These are phyloP conservation scores for Coelogynopora nodosa DNA, from an alignment of 2,888 invertebrate species.

Conservation along the genomic window DNA sequence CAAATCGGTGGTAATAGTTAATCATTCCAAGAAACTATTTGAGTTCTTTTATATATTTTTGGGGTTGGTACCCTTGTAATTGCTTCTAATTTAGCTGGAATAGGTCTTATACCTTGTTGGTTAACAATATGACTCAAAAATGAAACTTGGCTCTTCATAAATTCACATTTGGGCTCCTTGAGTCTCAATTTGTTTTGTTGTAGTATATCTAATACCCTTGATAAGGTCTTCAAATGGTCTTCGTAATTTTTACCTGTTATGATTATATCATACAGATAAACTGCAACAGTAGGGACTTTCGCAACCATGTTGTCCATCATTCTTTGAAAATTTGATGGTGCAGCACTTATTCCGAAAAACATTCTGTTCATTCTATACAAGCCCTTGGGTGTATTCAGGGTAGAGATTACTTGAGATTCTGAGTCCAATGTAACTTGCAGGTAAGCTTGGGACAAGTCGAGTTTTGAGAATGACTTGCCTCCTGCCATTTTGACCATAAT, in stretches of 20 bases:
- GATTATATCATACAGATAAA: constrained; percentile 39
- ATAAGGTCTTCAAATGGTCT: constrained; percentile 35
- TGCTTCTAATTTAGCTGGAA: constrained; percentile 30
- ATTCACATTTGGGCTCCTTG: constrained; percentile 13
- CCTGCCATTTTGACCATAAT: constrained; percentile 26
- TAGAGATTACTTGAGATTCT: constrained; percentile 23
- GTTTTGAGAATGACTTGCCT: neutral
- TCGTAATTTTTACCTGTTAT: constrained; percentile 34
- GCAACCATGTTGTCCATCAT: constrained; percentile 22
- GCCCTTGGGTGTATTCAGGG: constrained; percentile 27
- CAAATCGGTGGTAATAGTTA: constrained; percentile 36
- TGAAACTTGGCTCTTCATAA: constrained; percentile 15
- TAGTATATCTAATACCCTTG: neutral
- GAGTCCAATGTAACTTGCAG: constrained; percentile 9
- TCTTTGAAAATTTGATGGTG: neutral
- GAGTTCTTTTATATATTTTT: constrained; percentile 34
- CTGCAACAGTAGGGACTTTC: constrained; percentile 26
- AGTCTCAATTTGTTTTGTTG: neutral
- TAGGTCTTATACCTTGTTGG: constrained; percentile 25
- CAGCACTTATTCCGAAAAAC: neutral
- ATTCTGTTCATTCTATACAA: constrained; percentile 23
- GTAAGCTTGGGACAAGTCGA: constrained; percentile 30
- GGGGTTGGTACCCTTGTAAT: constrained; percentile 32
- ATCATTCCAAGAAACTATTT: constrained; percentile 23
- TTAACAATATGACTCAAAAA: constrained; percentile 37